Conservation (phyloP, 2,113 vertebrate species). For the Leptocoma aspasia region DNA sequence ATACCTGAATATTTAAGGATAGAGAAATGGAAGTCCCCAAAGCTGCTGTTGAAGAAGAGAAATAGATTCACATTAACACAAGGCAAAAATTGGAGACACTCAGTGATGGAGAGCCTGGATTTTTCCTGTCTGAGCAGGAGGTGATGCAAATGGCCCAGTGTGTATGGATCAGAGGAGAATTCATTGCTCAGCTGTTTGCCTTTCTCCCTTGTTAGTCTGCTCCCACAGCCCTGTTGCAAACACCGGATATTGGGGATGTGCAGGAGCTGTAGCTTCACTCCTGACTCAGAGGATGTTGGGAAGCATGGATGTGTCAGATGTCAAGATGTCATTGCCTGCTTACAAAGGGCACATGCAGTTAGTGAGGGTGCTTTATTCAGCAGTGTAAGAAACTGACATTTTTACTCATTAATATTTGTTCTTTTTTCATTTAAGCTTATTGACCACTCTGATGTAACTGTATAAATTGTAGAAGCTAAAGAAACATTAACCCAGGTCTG, state of each 20-base stretch:
- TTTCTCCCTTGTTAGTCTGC: not conserved
- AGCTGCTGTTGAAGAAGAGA: not conserved
- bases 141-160: not conserved
- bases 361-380: not conserved
- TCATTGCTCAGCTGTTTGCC: conserved; percentile 8
- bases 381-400: not conserved
- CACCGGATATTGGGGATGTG: not conserved
- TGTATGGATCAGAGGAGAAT: conserved; percentile 8
- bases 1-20: not conserved
- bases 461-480: not conserved
- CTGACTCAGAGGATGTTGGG: conserved; percentile 40
- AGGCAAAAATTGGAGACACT: not conserved
- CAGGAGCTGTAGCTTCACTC: not conserved
- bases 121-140: not conserved
- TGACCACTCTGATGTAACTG: not conserved
- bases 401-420: not conserved
- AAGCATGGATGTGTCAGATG: not conserved
- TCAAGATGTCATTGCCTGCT: not conserved
- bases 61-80: not conserved
- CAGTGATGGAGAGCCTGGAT: not conserved
- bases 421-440: not conserved
- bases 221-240: not conserved
- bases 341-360: not conserved
- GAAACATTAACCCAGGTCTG: not conserved
- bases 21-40: not conserved